These are phyloP conservation scores for Agrilus mali DNA, from an alignment of 2,888 invertebrate genomes.

Conservation along the genomic window DNA sequence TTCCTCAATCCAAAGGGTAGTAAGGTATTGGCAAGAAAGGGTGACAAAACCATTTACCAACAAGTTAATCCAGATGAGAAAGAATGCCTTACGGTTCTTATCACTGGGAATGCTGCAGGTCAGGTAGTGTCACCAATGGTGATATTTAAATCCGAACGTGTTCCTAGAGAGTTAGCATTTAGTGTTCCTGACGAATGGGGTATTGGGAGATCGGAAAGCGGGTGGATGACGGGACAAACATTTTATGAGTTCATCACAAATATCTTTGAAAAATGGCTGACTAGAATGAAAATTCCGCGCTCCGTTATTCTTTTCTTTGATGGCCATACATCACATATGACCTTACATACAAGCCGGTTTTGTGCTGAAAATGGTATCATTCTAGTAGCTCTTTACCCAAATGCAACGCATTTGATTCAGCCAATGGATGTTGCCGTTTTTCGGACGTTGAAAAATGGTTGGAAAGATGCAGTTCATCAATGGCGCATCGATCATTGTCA, in stretches of 20 bases:
- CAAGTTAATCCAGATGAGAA: constrained; percentile 12
- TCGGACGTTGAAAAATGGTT: background rate
- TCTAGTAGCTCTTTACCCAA: constrained; percentile 6
- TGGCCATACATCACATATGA: constrained; percentile 2
- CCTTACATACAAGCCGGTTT: constrained; percentile 2
- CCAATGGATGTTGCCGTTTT: no score
- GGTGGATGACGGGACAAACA: constrained; percentile 30
- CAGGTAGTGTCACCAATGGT: no score
- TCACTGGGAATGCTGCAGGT: no score
- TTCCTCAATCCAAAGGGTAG: no score
- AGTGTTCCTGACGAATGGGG: constrained; percentile 25
- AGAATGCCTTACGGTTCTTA: background rate
- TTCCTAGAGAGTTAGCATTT: no score
- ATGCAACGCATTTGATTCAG: constrained; percentile 13
- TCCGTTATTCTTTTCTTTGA: constrained; percentile 6
- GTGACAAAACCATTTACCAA: constrained; percentile 18
- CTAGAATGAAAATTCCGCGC: constrained; percentile 1
- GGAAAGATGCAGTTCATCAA: constrained; percentile 5
- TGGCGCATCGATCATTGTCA: constrained; percentile 4
- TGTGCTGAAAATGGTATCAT: constrained; percentile 3
- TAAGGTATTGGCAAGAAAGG: constrained; percentile 20
- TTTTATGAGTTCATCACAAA: constrained; percentile 28
- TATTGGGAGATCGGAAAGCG: constrained; percentile 27
- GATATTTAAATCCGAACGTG: no score
- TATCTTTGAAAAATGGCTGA: constrained; percentile 4